A percentile compares a stretch with the other conserved stretches of the same genome.
Conservation (phyloP, 2,797 vertebrate species). For the Sandelia bainsii region DNA sequence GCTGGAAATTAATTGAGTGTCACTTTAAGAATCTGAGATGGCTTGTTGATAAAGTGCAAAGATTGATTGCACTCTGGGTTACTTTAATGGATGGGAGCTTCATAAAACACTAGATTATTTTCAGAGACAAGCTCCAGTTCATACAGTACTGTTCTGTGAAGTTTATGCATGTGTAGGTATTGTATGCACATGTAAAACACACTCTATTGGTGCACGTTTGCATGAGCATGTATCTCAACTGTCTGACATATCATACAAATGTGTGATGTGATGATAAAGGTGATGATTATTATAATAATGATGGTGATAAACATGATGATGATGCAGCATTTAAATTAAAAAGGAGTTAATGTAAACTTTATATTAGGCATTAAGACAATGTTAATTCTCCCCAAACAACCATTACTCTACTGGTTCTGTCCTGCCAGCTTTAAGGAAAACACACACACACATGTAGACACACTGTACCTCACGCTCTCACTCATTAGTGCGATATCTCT, state of each 20-base stretch:
- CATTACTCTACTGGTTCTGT: not conserved
- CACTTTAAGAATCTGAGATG: conserved; percentile 53
- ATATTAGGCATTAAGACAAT: not conserved
- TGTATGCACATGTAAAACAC: not conserved
- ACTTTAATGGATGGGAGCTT: conserved; percentile 58
- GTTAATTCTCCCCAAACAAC: conserved; percentile 14
- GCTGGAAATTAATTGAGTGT: conserved; percentile 68
- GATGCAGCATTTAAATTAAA: not conserved
- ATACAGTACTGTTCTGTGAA: conserved; percentile 5
- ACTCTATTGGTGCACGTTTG: not conserved
- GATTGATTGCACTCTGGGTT: conserved; percentile 63
- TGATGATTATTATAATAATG: not conserved
- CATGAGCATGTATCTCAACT: not conserved
- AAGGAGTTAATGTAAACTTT: not conserved
- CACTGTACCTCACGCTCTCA: conserved; percentile 19
- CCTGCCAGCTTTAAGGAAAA: conserved; percentile 18
- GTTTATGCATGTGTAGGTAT: conserved; percentile 11
- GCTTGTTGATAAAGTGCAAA: conserved; percentile 66
- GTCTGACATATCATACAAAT: not conserved
- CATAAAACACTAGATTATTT: conserved; percentile 57
- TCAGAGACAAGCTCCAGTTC: conserved; percentile 41
- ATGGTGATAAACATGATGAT: no score
- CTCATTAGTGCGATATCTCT: conserved; percentile 80
- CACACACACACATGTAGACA: conserved; percentile 28
- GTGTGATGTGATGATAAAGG: no score